Evolutionary conservation across 2,797 vertebrate species (phyloP), one percentile per base, ranked within the genome.

Genomic region (Enteromius mattozi): DNA sequence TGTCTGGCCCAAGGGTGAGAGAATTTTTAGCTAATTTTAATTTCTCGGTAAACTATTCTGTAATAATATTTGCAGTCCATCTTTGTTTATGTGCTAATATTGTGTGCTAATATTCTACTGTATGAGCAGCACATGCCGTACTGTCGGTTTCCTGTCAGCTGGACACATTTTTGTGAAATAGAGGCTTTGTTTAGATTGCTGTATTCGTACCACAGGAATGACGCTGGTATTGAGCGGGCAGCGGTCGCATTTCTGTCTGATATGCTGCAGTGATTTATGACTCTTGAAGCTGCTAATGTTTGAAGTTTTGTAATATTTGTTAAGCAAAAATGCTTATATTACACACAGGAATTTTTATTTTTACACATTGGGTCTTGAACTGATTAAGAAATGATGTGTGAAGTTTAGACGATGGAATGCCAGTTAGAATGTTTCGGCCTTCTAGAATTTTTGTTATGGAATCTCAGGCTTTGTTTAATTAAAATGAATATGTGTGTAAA

Each of bases 181-280:
- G 79, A 79, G 70, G 77, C 85, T 81, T 83, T 85, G 80, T 87
- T 87, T 85, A 65, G 63, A 71, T 89, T 86, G 69, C 45, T 63
- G 59, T 84, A 59, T 77, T 65, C 77, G 61, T 74, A 87, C 84
- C 88, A 77, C 86, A 89, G 87, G 87, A 88, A 88, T 88, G 87
- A 56, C 42, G 78, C 63, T 86, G 81, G 78, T 81, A 76, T 69
- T 40, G 42, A 51, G 66, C 33, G 59, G 7, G 33, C 72, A n/a
- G 84, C 12, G 76, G 37, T 83, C 24, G 12, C 70, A 17, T 42
- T 82, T 82, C 47, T 56, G 35, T 47, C 65, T 16, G 24, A 59
- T 71, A 16, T 10, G 16, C 68, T 45, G 71, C n/a, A 54, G 1
- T 24, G 27, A 71, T 77, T 59, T 71, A 56, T 72, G 45, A 35